phyloP scores from a whole-genome alignment of 2,113 vertebrate genomes.

The Sapayoa aenigma region DNA sequence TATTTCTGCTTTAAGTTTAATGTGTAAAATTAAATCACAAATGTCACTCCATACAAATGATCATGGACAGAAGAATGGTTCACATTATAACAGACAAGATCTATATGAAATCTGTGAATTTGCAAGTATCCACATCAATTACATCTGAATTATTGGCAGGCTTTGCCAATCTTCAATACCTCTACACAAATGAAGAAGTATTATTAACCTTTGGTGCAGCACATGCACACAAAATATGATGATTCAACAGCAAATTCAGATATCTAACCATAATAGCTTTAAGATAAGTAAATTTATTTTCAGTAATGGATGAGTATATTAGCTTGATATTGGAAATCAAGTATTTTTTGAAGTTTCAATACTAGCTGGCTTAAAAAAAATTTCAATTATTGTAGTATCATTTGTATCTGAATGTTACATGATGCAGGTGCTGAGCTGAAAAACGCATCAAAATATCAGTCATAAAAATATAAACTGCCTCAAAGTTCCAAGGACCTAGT shows the following conservation, averaged over 20 bases:
- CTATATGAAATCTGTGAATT: slow-evolving; percentile 35
- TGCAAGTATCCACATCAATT: slow-evolving; percentile 37
- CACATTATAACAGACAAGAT: slow-evolving; percentile 9
- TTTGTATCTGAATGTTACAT: not conserved
- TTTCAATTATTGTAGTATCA: not conserved
- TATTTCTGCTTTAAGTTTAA: slow-evolving; percentile 5
- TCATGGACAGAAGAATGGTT: not conserved
- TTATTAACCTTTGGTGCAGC: slow-evolving; percentile 32
- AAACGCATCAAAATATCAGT: not conserved
- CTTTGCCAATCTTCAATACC: not conserved
- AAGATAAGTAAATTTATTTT: slow-evolving; percentile 11
- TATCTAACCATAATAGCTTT: not conserved
- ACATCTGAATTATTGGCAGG: slow-evolving; percentile 25
- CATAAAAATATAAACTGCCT: not conserved
- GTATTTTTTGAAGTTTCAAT: not conserved
- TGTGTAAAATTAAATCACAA: slow-evolving; percentile 47
- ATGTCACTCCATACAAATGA: slow-evolving; percentile 21
- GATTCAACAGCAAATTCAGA: slow-evolving; percentile 9
- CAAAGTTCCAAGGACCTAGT: not conserved
- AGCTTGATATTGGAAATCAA: not conserved
- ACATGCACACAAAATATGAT: not conserved
- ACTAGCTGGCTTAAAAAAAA: not conserved
- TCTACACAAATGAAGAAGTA: slow-evolving; percentile 23
- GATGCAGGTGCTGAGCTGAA: not conserved
- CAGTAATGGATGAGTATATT: not conserved